Conservation (phyloP, 1,140 invertebrate species). For the Platorchestia sp. region DNA sequence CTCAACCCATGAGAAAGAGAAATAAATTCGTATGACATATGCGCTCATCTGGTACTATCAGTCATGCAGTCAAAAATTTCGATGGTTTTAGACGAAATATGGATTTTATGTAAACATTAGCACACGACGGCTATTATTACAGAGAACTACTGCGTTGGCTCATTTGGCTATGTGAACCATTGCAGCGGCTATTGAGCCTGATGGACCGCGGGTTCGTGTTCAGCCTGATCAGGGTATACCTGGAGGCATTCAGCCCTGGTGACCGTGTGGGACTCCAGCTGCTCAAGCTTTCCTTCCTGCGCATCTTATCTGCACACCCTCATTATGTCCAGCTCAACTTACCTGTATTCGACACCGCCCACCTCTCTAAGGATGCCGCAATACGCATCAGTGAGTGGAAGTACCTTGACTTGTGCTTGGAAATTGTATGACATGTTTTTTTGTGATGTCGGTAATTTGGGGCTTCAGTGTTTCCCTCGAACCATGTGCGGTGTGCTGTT, state of each 20-base stretch:
- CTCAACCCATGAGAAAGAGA: too few species aligned
- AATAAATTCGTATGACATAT: too few species aligned
- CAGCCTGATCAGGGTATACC: slow-evolving; percentile 85
- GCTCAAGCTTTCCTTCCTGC: slow-evolving; percentile 89
- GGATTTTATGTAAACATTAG: too few species aligned
- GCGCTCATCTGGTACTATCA: too few species aligned
- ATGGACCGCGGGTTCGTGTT: slow-evolving; percentile 96
- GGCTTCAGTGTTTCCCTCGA: too few species aligned
- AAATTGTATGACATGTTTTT: background rate
- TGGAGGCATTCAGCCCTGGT: slow-evolving; percentile 86
- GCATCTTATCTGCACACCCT: slow-evolving; percentile 93
- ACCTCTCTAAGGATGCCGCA: slow-evolving; percentile 69
- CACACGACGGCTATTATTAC: too few species aligned
- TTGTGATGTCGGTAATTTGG: too few species aligned
- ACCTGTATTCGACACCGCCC: slow-evolving; percentile 75
- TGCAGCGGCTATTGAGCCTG: slow-evolving; percentile 87
- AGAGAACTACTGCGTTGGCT: background rate
- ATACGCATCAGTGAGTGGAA: slow-evolving; percentile 68
- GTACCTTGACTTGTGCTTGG: background rate
- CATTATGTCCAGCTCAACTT: slow-evolving; percentile 91
- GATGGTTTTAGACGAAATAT: too few species aligned
- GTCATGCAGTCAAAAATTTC: too few species aligned
- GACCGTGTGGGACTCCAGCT: slow-evolving; percentile 85
- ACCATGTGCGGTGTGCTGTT: background rate
- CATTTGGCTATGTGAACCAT: slow-evolving; percentile 60